Evolutionary conservation across 2,888 invertebrate genomes (phyloP), one percentile per base, ranked within the genome.

Genomic region (Drosophila neotestacea): DNA sequence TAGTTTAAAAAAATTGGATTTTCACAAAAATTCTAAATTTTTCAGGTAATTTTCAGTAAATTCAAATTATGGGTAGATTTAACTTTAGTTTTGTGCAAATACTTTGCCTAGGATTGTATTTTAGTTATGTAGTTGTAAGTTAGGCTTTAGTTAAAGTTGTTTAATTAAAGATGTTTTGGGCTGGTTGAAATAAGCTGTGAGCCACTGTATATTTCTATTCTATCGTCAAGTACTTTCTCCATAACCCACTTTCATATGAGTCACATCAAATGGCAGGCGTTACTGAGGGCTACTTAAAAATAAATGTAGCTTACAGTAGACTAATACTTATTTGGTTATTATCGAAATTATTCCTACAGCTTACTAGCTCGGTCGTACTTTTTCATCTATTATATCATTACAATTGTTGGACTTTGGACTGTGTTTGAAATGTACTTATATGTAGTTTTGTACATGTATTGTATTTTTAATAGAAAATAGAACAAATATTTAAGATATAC

Each of bases 331-430:
- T 69, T 61, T 70, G 63, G 73, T 65, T 71, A 81, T 83, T 84
- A 84, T 86, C 81, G 71, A 70, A 65, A 63, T 71, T 67, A 62
- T 65, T 81, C 16, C 54, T 51, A 30, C 55, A 81, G 34, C 41
- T 56, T 54, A 62, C 42, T 22, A 63, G 41, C 44, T 32, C 50
- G n/a, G 32, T 39, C 42, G 39, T 51, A 42, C 36, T 56, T 48
- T 42, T 28, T 13, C 28, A 44, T 38, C 39, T 68, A 67, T 80
- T 77, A 77, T 77, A 77, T 77, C 67, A 80, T 68, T 54, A 56
- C 41, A 34, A 36, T 10, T 47, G 28, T 32, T 58, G 75, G 68
- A 84, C 88, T 85, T 84, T 78, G 73, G 10, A 47, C 42, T 47
- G 56, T 30, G 50, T 81, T 66, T 55, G 55, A 69, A 32, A 36